phyloP scores from a whole-genome alignment of 2,797 vertebrate species.

The Argyrosomus regius region DNA sequence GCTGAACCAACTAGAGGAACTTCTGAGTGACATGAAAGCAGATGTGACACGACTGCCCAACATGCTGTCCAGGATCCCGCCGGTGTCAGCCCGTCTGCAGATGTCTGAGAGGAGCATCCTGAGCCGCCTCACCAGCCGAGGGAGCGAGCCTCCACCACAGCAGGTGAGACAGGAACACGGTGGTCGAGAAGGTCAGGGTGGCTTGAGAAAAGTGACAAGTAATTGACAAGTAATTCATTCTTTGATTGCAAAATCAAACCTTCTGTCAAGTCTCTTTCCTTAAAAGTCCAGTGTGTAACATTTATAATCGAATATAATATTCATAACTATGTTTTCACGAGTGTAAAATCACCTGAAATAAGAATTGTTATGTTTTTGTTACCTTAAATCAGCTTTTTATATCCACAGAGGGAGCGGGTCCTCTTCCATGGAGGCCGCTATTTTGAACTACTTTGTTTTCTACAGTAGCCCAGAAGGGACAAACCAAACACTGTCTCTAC shows the following conservation, averaged over 20 bases:
- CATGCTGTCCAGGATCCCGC: constrained; percentile 96
- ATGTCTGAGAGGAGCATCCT: constrained; percentile 99
- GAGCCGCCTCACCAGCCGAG: constrained; percentile 95
- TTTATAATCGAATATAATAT: no score
- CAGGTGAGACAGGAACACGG: constrained; percentile 83
- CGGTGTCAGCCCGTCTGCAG: constrained; percentile 95
- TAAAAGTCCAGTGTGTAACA: not conserved
- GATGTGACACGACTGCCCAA: constrained; percentile 97
- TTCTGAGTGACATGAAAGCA: constrained; percentile 98
- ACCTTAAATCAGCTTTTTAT: no score
- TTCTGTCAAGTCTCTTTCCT: not conserved
- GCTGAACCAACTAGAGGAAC: constrained; percentile 97
- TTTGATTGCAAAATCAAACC: not conserved
- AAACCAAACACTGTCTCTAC: no score
- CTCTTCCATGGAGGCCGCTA: no score
- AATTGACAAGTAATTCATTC: no score
- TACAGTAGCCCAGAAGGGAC: no score
- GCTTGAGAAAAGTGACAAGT: not conserved
- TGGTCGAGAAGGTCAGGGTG: not conserved
- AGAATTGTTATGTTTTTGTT: no score
- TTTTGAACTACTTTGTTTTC: no score
- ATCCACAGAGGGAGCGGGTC: no score
- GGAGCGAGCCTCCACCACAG: constrained; percentile 90
- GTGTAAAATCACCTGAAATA: no score
- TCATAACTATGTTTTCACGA: no score